These are phyloP conservation scores for Dicranocentrus wangi DNA, from an alignment of 2,888 invertebrate species.

Conservation along the genomic window DNA sequence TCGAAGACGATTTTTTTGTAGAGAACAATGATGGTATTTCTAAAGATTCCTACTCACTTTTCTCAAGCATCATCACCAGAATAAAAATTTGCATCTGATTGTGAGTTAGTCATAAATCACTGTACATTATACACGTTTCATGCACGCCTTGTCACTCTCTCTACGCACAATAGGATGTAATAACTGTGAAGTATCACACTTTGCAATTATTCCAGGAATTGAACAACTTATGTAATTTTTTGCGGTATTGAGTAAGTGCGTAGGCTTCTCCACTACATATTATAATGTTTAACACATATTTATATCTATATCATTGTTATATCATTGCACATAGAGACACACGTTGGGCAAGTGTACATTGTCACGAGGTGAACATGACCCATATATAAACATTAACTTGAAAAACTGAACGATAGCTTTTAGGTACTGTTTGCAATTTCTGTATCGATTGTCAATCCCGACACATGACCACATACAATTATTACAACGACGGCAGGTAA, in stretches of 20 bases:
- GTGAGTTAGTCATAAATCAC: neutral
- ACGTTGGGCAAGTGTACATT: neutral
- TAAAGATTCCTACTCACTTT: too few species aligned
- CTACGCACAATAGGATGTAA: neutral
- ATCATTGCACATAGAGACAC: neutral
- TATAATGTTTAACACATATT: too few species aligned
- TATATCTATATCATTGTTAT: neutral
- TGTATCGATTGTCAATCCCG: too few species aligned
- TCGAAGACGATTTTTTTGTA: too few species aligned
- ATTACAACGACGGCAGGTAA: too few species aligned
- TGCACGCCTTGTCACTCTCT: neutral
- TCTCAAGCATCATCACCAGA: too few species aligned
- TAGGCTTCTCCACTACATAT: too few species aligned
- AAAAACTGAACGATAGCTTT: too few species aligned
- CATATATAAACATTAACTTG: neutral
- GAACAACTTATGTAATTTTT: neutral
- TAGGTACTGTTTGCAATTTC: too few species aligned
- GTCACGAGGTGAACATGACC: neutral
- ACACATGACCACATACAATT: too few species aligned
- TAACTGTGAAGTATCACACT: neutral
- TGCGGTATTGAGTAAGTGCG: too few species aligned
- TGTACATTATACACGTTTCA: neutral
- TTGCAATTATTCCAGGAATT: constrained; percentile 20
- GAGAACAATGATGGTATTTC: too few species aligned
- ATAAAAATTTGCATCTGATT: neutral